phyloP scores from a whole-genome alignment of 1,140 invertebrate species.

The Drosophila lowei region DNA sequence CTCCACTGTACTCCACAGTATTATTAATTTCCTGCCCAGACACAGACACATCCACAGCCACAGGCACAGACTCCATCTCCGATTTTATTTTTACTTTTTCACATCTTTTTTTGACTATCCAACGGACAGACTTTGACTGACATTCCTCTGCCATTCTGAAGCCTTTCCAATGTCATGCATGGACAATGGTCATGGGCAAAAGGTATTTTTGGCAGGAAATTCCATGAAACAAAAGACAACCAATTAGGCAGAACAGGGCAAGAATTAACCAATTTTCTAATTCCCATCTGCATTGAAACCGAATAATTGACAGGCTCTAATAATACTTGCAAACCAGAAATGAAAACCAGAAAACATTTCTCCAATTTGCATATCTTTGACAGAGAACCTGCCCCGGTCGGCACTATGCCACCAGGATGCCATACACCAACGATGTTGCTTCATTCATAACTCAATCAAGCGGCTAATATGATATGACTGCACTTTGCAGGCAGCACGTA shows the following conservation, averaged over 20 bases:
- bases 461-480: slow-evolving; percentile 60
- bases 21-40: slow-evolving; percentile 35
- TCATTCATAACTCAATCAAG: slow-evolving; percentile 60
- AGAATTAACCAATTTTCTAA: slow-evolving; percentile 31
- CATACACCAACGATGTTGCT: slow-evolving; percentile 19
- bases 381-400: slow-evolving; percentile 6
- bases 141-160: slow-evolving; percentile 6
- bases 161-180: too few species aligned
- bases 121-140: background rate
- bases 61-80: too few species aligned
- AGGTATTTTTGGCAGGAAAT: background rate
- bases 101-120: background rate
- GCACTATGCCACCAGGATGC: background rate
- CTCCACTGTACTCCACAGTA: background rate
- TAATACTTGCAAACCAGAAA: background rate
- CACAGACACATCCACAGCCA: background rate
- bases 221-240: slow-evolving; percentile 5
- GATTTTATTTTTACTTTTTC: too few species aligned
- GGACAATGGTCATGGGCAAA: too few species aligned
- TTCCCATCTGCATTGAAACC: background rate
- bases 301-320: slow-evolving; percentile 37
- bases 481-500: slow-evolving; percentile 37
- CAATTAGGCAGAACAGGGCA: slow-evolving; percentile 24
- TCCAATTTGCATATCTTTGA: slow-evolving; percentile 36
- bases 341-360: background rate